Evolutionary conservation across 1,140 invertebrate species (phyloP).

Genomic region (Teleopsis dalmanni): DNA sequence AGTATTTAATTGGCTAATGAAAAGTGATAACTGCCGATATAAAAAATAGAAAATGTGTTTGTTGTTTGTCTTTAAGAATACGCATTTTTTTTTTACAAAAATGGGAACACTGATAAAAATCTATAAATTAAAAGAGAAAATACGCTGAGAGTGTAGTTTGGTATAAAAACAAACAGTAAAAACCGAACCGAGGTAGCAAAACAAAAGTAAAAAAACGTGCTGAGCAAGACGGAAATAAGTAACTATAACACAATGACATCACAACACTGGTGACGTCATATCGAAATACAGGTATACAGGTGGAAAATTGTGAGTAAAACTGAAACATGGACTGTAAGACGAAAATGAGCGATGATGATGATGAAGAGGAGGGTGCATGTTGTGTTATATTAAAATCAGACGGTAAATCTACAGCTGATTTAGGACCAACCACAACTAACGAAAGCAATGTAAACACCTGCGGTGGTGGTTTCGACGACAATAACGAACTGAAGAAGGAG

Average conservation of each 20-base stretch:
- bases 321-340: neutral
- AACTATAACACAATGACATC: neutral
- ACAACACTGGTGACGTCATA: slow-evolving; percentile 19
- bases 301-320: too few species aligned
- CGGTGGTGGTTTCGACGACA: neutral
- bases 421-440: slow-evolving; percentile 6
- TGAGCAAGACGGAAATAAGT: neutral
- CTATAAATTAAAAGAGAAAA: too few species aligned
- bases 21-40: too few species aligned
- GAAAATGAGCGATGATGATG: neutral
- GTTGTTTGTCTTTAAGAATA: too few species aligned
- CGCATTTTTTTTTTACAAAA: too few species aligned
- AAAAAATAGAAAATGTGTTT: too few species aligned
- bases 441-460: neutral
- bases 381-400: neutral
- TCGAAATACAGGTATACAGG: too few species aligned
- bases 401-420: neutral
- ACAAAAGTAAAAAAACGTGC: slow-evolving; percentile 8
- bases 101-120: too few species aligned
- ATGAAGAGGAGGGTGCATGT: neutral
- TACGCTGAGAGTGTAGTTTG: too few species aligned
- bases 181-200: too few species aligned
- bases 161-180: too few species aligned
- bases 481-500: neutral
- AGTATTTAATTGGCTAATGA: too few species aligned